These are phyloP conservation scores for Oithona nana DNA, from an alignment of 2,888 invertebrate species.

Conservation along the genomic window DNA sequence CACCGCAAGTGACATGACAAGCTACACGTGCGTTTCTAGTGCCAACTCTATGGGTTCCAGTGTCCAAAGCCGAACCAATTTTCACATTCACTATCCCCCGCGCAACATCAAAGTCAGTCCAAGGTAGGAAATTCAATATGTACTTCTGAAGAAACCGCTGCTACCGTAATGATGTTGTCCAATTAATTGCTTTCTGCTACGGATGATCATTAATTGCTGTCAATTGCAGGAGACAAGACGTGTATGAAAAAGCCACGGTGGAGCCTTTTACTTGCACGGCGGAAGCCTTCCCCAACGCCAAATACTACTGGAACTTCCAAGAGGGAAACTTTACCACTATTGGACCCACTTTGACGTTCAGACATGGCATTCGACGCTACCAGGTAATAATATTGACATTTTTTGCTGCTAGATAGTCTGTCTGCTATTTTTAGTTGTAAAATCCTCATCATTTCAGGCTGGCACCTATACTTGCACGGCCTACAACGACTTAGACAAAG, in stretches of 20 bases:
- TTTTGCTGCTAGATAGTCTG: background rate
- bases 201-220: background rate
- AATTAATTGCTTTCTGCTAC: background rate
- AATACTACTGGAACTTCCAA: slow-evolving; percentile 1
- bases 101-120: background rate
- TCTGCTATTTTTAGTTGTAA: background rate
- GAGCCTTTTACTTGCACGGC: background rate
- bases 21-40: background rate
- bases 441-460: background rate
- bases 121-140: background rate
- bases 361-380: background rate
- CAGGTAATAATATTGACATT: background rate
- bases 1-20: background rate
- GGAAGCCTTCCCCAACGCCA: slow-evolving; percentile 4
- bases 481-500: background rate
- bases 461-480: slow-evolving; percentile 7
- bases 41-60: background rate
- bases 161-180: background rate
- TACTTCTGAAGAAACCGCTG: background rate
- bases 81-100: background rate
- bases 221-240: slow-evolving; percentile 6
- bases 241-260: background rate
- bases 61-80: background rate
- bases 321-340: background rate
- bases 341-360: background rate